These are phyloP conservation scores for Tipula confusa DNA, from an alignment of 2,888 invertebrate genomes.

Conservation along the genomic window DNA sequence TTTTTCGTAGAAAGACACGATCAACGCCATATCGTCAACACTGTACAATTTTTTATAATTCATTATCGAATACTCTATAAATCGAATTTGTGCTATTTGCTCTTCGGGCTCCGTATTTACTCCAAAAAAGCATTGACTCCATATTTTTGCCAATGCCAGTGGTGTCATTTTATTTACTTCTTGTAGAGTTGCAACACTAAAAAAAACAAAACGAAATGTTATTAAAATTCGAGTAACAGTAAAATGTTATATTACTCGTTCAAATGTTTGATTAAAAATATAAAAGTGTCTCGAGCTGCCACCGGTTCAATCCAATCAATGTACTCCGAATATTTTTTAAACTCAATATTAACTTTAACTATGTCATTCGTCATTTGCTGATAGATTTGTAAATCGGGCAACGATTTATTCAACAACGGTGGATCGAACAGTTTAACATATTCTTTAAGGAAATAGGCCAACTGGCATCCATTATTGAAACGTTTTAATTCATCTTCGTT, in stretches of 20 bases:
- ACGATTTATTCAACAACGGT: neutral
- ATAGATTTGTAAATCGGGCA: neutral
- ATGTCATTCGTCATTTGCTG: neutral
- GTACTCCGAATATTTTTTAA: constrained; percentile 15
- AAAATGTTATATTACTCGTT: neutral
- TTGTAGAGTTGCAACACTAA: neutral
- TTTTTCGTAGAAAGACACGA: neutral
- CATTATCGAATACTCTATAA: constrained; percentile 3
- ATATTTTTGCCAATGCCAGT: neutral
- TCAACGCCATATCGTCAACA: neutral
- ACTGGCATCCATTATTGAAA: neutral
- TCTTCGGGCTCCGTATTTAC: neutral
- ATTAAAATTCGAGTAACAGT: neutral
- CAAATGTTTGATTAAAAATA: neutral
- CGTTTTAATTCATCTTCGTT: constrained; percentile 26
- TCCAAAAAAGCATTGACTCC: neutral
- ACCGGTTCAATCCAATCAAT: neutral
- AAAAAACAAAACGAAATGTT: neutral
- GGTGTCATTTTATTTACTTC: neutral
- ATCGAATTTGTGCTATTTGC: neutral
- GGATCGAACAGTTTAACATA: neutral
- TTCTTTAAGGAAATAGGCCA: neutral
- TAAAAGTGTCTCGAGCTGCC: neutral
- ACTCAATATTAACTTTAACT: neutral
- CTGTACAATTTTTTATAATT: neutral